Conservation (phyloP, 1,140 invertebrate genomes). For the Rhizoglyphus robini region DNA sequence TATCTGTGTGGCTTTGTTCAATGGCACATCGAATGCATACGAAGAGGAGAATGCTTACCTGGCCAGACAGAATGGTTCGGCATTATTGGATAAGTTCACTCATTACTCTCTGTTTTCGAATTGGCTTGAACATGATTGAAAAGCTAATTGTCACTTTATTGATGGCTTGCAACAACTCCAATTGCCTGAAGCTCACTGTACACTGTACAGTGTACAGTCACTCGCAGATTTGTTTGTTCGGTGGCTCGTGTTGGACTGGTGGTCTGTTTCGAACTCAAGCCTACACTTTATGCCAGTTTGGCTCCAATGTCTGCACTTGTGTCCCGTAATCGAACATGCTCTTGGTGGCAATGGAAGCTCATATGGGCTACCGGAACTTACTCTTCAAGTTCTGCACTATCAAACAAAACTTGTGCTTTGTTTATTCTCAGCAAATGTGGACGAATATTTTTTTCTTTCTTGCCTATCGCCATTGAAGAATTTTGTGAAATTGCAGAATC, state of each 20-base stretch:
- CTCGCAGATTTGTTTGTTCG: conserved; percentile 81
- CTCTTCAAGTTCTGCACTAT: conserved; percentile 1
- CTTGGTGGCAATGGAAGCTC: neutral
- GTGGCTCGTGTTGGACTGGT: conserved; percentile 92
- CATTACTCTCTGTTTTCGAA: conserved; percentile 89
- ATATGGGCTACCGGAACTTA: neutral
- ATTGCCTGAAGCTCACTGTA: conserved; percentile 53
- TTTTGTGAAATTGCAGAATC: conserved; percentile 90
- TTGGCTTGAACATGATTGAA: conserved; percentile 75
- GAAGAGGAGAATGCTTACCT: conserved; percentile 55
- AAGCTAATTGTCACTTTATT: conserved; percentile 75
- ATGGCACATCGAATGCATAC: neutral
- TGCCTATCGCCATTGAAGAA: conserved; percentile 82
- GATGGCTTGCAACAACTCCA: conserved; percentile 39
- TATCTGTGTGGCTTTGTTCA: neutral
- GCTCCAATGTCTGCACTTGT: neutral
- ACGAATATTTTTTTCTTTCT: conserved; percentile 77
- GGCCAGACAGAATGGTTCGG: conserved; percentile 75
- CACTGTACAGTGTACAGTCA: conserved; percentile 61
- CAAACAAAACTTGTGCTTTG: conserved; percentile 20
- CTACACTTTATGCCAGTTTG: conserved; percentile 52
- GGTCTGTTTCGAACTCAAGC: conserved; percentile 84
- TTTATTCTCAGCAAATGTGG: conserved; percentile 62
- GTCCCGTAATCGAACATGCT: neutral
- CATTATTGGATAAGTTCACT: conserved; percentile 90